These are phyloP conservation scores for Drosophila phalerata DNA, from an alignment of 2,888 invertebrate species.

Conservation along the genomic window DNA sequence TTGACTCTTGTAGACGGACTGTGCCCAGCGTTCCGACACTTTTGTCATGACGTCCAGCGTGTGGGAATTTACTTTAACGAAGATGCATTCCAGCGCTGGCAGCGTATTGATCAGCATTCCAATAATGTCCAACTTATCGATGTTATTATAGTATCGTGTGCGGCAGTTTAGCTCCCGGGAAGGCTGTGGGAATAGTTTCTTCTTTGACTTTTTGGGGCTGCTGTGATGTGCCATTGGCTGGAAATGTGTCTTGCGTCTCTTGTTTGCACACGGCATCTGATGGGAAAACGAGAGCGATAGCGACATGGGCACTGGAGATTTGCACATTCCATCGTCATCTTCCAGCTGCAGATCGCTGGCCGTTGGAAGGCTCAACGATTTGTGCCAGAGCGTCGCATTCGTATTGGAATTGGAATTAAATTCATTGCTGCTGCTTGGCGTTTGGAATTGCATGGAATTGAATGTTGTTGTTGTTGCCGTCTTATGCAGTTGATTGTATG, in stretches of 20 bases:
- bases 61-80: conserved; percentile 46
- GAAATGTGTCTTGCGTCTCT: conserved; percentile 56
- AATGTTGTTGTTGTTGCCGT: conserved; percentile 5
- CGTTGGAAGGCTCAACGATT: conserved; percentile 22
- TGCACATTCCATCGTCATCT: conserved; percentile 28
- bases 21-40: conserved; percentile 60
- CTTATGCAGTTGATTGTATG: conserved; percentile 7
- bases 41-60: conserved; percentile 68
- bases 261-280: conserved; percentile 36
- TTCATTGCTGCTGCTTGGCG: conserved; percentile 44
- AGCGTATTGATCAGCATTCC: conserved; percentile 52
- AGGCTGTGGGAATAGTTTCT: conserved; percentile 59
- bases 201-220: conserved; percentile 74
- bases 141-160: conserved; percentile 62
- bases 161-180: conserved; percentile 24
- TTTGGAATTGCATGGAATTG: conserved; percentile 51
- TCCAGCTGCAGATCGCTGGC: conserved; percentile 9
- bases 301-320: conserved; percentile 48
- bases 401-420: conserved; percentile 5
- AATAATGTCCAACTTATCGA: conserved; percentile 65
- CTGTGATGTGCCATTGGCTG: conserved; percentile 49
- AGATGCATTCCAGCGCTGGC: conserved; percentile 65
- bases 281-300: conserved; percentile 11
- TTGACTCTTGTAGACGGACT: conserved; percentile 46
- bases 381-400: conserved; percentile 25